Evolutionary conservation across 2,113 vertebrate genomes (phyloP).

Genomic region (Pyxicephalus adspersus): DNA sequence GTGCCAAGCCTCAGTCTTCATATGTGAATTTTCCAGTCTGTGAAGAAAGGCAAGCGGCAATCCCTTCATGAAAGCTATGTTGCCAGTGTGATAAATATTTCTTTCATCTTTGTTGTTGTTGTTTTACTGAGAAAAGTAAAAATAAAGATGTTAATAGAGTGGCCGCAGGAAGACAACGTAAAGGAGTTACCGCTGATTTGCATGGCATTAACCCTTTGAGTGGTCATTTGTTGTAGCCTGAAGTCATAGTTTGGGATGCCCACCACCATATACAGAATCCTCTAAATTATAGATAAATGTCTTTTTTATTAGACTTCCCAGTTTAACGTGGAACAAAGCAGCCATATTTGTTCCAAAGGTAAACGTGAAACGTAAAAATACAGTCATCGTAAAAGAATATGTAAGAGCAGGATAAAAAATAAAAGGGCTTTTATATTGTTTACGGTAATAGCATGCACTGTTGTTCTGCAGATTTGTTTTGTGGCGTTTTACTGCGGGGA

Average conservation of each 20-base stretch:
- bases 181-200: background rate
- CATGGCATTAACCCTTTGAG: conserved; percentile 11
- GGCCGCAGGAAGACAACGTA: conserved; percentile 16
- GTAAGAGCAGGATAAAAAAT: conserved; percentile 48
- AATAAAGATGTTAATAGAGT: conserved; percentile 53
- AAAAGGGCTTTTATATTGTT: conserved; percentile 40
- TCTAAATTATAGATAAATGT: too few relatives aligned
- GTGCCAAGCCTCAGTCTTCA: conserved; percentile 90
- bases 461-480: conserved; percentile 40
- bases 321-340: background rate
- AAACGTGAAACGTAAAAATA: conserved; percentile 38
- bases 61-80: conserved; percentile 81
- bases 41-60: conserved; percentile 74
- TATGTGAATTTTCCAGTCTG: conserved; percentile 79
- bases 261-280: too few relatives aligned
- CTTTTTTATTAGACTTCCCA: background rate
- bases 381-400: conserved; percentile 43
- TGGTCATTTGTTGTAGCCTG: too few relatives aligned
- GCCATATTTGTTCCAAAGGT: conserved; percentile 42
- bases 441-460: conserved; percentile 44
- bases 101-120: conserved; percentile 52
- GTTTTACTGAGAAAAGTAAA: conserved; percentile 27
- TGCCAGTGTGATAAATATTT: conserved; percentile 67
- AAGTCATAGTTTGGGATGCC: too few relatives aligned
- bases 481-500: conserved; percentile 11